Evolutionary conservation across 1,140 invertebrate species (phyloP), one percentile per base, ranked within the genome.

Genomic region (Achroia grisella): DNA sequence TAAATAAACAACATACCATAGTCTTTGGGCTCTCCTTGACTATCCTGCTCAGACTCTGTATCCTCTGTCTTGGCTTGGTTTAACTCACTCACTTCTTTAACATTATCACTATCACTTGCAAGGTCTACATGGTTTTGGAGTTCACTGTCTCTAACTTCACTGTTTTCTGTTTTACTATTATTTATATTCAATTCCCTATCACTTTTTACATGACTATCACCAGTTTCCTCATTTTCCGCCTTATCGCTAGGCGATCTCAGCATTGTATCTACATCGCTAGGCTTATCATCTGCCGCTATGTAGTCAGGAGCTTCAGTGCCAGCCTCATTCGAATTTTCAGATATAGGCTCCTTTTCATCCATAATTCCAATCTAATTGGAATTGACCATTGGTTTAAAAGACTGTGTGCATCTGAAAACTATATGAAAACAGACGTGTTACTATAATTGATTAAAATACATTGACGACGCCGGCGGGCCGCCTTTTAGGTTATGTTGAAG

Each of bases 51-150:
- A 69, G 66, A 66, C 9, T 73, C 71, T 36, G 56, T 64, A 14
- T 23, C 17, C 2, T 23, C 17, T 23, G 17, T 23, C 17, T 6
- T 23, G 6, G 17, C 6, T 23, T 6, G 17, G 17, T 23, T 23
- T 6, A 23, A 23, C 17, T 37, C 14, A 37, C n/a, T 37, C n/a
- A n/a, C n/a, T n/a, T 37, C 35, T 8, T 5, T 17, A n/a, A 15
- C 13, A 14, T 35, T 35, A 17, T 23, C 35, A 17, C 12, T 13
- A 37, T 37, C 63, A 54, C 44, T 58, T 29, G 50, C 54, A 32
- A 65, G 50, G 9, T 82, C 77, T 12, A 78, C 65, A 60, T 82
- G 75, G 57, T 86, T 83, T 10, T 74, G 65, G 10, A 71, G 56
- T 48, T 69, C 71, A 47, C 45, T 57, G 8, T 61, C 62, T 8